Percentiles rank a stretch among this genome's conserved stretches.
phyloP scores from a whole-genome alignment of 2,888 invertebrate species.

The Crossocerus cetratus region DNA sequence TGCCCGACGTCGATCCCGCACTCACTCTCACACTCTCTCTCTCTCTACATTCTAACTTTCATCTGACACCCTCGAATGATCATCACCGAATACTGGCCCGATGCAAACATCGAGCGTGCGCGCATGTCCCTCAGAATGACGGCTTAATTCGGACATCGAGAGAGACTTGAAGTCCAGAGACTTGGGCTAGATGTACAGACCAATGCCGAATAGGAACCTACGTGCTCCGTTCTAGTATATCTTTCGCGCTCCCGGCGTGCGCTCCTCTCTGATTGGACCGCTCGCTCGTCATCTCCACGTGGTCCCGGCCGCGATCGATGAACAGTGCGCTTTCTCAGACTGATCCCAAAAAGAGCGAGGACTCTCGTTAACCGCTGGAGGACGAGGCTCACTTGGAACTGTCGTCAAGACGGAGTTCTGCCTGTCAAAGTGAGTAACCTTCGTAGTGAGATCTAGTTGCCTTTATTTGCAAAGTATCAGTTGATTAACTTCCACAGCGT shows the following conservation, averaged over 20 bases:
- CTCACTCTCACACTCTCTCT: too few species aligned
- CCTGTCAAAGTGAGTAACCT: conserved; percentile 50
- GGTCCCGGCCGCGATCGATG: conserved; percentile 48
- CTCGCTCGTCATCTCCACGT: conserved; percentile 48
- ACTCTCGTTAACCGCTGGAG: conserved; percentile 26
- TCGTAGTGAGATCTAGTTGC: neutral
- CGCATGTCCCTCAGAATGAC: too few species aligned
- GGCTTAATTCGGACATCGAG: too few species aligned
- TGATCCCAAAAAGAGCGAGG: conserved; percentile 30
- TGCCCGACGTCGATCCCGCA: too few species aligned
- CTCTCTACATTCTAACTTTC: too few species aligned
- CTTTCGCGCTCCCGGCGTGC: conserved; percentile 2
- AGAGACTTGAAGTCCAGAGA: too few species aligned
- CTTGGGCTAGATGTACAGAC: too few species aligned
- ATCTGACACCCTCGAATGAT: too few species aligned
- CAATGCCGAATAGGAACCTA: neutral
- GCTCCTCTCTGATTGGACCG: conserved; percentile 22
- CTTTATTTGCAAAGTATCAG: too few species aligned
- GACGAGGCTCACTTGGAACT: conserved; percentile 37
- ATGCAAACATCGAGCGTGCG: too few species aligned
- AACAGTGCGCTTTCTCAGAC: conserved; percentile 35
- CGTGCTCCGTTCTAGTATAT: neutral
- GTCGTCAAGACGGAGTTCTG: conserved; percentile 25
- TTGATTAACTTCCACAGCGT: too few species aligned
- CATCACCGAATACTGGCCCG: too few species aligned